phyloP scores from a whole-genome alignment of 2,797 vertebrate genomes.

The Prunella strophiata region DNA sequence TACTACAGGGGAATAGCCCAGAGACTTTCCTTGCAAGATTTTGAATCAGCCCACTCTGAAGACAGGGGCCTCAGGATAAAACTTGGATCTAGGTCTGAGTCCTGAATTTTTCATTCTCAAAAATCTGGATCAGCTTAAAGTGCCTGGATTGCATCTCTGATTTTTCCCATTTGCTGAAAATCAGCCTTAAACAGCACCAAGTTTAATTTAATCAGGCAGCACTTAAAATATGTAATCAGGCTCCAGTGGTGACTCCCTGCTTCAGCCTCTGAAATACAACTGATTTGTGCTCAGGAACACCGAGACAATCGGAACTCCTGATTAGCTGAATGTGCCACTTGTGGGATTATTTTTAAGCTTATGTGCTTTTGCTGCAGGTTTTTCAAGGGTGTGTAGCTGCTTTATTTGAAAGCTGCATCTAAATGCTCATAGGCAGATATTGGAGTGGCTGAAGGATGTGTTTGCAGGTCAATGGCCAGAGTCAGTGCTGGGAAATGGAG shows the following conservation, averaged over 20 bases:
- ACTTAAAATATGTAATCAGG: constrained; percentile 25
- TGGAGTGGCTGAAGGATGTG: accelerated
- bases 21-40: not conserved
- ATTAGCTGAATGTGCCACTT: not conserved
- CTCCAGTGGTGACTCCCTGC: constrained; percentile 30
- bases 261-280: not conserved
- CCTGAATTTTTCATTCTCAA: not conserved
- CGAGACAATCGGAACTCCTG: not conserved
- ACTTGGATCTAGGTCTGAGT: not conserved
- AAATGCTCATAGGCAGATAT: not conserved
- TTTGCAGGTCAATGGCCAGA: not conserved
- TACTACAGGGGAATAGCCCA: not conserved
- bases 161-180: constrained; percentile 32
- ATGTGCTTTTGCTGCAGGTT: not conserved
- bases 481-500: not conserved
- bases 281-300: not conserved
- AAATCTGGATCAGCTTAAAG: not conserved
- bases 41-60: not conserved
- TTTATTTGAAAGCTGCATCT: not conserved
- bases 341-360: not conserved
- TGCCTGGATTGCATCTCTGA: not conserved
- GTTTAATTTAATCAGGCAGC: constrained; percentile 53
- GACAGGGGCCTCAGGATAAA: not conserved
- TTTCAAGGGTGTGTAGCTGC: not conserved
- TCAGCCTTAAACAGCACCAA: not conserved